These are phyloP conservation scores for Heliconius eleuchia DNA, from an alignment of 1,140 invertebrate species.

Conservation along the genomic window DNA sequence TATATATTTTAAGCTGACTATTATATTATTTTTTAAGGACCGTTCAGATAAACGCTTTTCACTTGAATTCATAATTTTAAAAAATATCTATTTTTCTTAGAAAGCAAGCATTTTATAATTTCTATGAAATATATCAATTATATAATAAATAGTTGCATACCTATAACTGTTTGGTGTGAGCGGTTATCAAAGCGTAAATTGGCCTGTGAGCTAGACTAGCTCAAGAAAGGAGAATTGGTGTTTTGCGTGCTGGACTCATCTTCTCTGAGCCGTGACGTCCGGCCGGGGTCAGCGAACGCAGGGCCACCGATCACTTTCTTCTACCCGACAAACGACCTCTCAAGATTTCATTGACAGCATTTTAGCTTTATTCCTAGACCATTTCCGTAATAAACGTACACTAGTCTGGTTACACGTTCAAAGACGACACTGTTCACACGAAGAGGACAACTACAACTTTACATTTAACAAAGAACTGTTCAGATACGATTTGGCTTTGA, in stretches of 20 bases:
- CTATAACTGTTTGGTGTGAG: background rate
- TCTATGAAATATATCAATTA: background rate
- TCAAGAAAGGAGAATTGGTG: constrained; percentile 21
- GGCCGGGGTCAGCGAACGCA: constrained; percentile 75
- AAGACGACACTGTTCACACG: constrained; percentile 18
- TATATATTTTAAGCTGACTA: no score
- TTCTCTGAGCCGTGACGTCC: constrained; percentile 75
- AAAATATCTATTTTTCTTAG: background rate
- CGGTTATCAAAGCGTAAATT: background rate
- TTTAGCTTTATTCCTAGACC: constrained; percentile 44
- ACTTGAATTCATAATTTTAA: no score
- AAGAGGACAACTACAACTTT: background rate
- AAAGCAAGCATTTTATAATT: background rate
- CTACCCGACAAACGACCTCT: constrained; percentile 63
- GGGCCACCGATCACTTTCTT: constrained; percentile 71
- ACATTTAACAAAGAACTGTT: background rate
- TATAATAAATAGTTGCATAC: constrained; percentile 1
- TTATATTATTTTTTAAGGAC: no score
- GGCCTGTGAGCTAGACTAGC: background rate
- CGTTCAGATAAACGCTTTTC: no score
- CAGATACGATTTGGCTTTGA: background rate
- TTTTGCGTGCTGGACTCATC: constrained; percentile 59
- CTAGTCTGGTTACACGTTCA: constrained; percentile 17
- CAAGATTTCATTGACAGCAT: constrained; percentile 67
- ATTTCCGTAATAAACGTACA: constrained; percentile 18